Base-by-base conservation (phyloP, 37 sponge, comb jelly and placozoan species). In the Chondrilla cf. caribensis region DNA sequence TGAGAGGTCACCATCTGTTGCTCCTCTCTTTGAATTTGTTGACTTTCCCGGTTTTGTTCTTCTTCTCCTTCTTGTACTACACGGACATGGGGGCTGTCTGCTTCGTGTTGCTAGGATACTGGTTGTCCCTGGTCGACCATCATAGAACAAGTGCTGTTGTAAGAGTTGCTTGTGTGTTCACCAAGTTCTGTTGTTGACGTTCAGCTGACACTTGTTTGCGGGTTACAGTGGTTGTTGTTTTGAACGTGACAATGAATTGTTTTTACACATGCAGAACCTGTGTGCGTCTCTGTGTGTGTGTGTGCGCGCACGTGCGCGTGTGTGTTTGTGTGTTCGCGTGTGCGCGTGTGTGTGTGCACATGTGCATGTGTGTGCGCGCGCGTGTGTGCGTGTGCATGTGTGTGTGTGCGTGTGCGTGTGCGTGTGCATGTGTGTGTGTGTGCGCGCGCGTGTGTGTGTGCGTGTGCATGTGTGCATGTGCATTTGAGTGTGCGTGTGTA, bases 51-150 rank as follows among this genome's bases (percentile, higher is more conserved):
- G 44, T 89, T 3, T 77, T 93, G 51, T 97, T 83, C 77, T 97
- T 97, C 88, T 97, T 90, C 86, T 81, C 89, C 51, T 93, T 95
- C 60, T 86, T 97, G 58, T 97, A 97, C 83, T 97, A 97, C 85
- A 97, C 98, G 24, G 98, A 97, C 78, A 67, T 83, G 54, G 95
- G 93, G 29, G 86, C 95, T 57, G 88, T 89, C 35, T 66, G 93
- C 37, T 86, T 93, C 42, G 90, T 93, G 26, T 76, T 97, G 40
- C 44, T 84, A 17, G 86, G 87, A 22, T 96, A 96, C 79, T 60
- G 60, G 60, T 77, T 85, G 38, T 43, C 91, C 42, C 31, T 81
- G 37, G 54, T 33, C 19, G n/a, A 77, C 29, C 82, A 39, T 24
- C 87, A 90, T 60, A 8, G 84, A 38, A 11, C 57, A n/a, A 67